Percentiles rank a stretch among this genome's conserved stretches.
phyloP scores from a whole-genome alignment of 2,797 vertebrate genomes.

The Fundulus diaphanus region DNA sequence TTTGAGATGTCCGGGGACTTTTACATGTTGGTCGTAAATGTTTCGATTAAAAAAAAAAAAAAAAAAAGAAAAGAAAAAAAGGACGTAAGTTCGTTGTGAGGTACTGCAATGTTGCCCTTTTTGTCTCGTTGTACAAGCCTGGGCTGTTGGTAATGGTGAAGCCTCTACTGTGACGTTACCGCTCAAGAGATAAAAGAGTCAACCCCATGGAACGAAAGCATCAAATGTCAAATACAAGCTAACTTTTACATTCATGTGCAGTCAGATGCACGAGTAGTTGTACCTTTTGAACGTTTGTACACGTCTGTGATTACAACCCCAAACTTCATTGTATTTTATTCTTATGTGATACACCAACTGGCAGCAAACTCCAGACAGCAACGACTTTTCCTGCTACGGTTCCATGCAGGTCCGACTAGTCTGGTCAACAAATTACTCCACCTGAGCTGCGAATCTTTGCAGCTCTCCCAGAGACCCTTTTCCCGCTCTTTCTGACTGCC shows the following conservation, averaged over 20 bases:
- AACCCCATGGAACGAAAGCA: conserved; percentile 87
- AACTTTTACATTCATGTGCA: conserved; percentile 20
- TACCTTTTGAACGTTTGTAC: not conserved
- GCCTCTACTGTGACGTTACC: conserved; percentile 99
- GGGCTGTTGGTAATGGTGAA: conserved; percentile 72
- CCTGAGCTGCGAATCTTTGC: too few species aligned
- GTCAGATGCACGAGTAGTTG: not conserved
- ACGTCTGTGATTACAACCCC: not conserved
- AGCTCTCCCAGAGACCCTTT: too few species aligned
- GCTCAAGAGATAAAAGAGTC: conserved; percentile 99
- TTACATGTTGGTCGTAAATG: conserved; percentile 66
- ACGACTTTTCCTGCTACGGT: too few species aligned
- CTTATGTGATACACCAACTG: not conserved
- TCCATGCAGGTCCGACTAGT: too few species aligned
- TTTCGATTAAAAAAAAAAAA: conserved; percentile 54
- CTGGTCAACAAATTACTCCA: too few species aligned
- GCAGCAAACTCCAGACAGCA: too few species aligned
- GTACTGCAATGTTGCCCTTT: conserved; percentile 59
- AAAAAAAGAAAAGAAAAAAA: too few species aligned
- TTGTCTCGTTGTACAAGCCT: conserved; percentile 68
- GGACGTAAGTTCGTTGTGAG: conserved; percentile 58
- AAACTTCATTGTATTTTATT: not conserved
- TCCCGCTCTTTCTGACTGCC: too few species aligned
- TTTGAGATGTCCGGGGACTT: conserved; percentile 73
- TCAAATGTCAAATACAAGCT: conserved; percentile 45